Evolutionary conservation across 2,888 invertebrate genomes (phyloP), one percentile per base, ranked within the genome.

Genomic region (Lathronympha strigana): DNA sequence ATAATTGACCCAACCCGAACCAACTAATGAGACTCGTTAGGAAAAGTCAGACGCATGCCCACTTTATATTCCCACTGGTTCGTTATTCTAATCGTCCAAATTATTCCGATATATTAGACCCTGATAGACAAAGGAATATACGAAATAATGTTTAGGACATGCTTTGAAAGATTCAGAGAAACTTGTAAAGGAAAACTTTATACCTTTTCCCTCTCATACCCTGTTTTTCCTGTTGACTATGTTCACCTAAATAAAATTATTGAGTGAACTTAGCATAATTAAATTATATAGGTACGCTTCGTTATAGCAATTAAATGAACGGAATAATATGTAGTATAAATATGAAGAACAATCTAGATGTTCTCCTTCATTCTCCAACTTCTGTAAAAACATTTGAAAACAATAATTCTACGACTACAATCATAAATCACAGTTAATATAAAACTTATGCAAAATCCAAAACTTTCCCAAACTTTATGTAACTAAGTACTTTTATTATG

Each of bases 401-500:
- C n/a, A n/a, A n/a, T 17, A 4, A 40, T 1, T 40, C 15, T 13
- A n/a, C 36, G 21, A 36, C 21, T 36, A n/a, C 25, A 28, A 28
- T 28, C 40, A 55, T 28, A 40, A 55, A 55, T 19, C 13, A 43
- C 31, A 45, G 19, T 33, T 43, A 43, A 21, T 53, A 43, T 15
- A 25, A 61, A 62, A 45, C 33, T 62, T 33, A 33, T 45, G 53
- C 25, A 33, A 36, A 21, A 21, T 15, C 36, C 21, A 23, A 40
- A 51, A 38, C 31, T 43, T 51, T 23, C 38, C 13, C 13, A 47
- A 60, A 50, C 19, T 38, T 25, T 28, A 54, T 17, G 31, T 28
- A 57, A 43, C 55, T 57, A 53, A 47, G 43, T 47, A 62, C 28
- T 47, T 54, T 62, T 49, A 55, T 63, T 55, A 63, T 53, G 17